Evolutionary conservation across 2,888 invertebrate genomes (phyloP), one percentile per base, ranked within the genome.

Genomic region (Apamea epomidion): DNA sequence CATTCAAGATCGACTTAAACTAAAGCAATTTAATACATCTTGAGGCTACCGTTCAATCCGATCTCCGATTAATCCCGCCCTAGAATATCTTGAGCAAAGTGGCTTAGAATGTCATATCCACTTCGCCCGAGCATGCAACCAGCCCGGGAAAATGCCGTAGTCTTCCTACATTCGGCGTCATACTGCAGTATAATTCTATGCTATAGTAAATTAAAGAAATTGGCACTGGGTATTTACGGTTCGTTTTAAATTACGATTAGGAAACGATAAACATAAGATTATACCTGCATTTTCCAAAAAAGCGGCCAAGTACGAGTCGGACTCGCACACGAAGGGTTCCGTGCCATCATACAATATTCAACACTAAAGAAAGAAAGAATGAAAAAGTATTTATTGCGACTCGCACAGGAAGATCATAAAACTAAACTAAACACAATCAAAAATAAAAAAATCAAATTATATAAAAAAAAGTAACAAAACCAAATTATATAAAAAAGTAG

Each of bases 1-100:
- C 37, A 37, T 29, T 58, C 29, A 75, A 58, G 76, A 65, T 80
- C 54, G 25, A 21, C 37, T 64, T 83, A 37, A 83, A 83, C 58
- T 83, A 78, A 81, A 60, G 65, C 60, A 60, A 77, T 83, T 77
- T 78, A 77, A 77, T 25, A 45, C 45, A 60, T 77, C 42, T 78
- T 68, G 48, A 68, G 67, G 58, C 58, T 67, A 42, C n/a, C 16
- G 42, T 67, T 80, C 67, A 62, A 62, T 78, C 58, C n/a, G 67
- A 64, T 69, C 45, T 58, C 29, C 62, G 58, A 83, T 78, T 74
- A 71, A 77, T 74, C 78, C 71, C 48, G 45, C 48, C n/a, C 64
- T 58, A 37, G 54, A 67, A 77, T n/a, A 64, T 48, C 69, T 58
- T 29, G 58, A 67, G 71, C 54, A 60, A 81, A 83, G 76, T 86